Base-by-base conservation (phyloP, 2,888 invertebrate genomes). In the Xylocampa areola region DNA sequence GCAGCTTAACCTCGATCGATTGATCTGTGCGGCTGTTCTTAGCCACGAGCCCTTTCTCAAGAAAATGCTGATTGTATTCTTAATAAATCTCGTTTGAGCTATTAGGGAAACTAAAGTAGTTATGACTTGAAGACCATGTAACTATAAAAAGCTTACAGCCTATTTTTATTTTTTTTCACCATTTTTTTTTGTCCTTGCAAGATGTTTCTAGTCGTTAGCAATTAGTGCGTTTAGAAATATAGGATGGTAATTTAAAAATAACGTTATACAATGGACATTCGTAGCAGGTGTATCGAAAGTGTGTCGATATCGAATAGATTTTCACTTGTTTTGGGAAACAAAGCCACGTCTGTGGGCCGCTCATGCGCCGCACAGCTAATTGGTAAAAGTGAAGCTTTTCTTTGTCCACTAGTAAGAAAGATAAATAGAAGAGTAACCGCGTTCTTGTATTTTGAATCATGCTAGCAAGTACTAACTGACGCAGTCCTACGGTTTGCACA, bases 311-410 rank as follows among this genome's bases (percentile, higher is more conserved):
- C 81, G 71, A 81, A 74, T 79, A 81, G 79, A 86, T 88, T 89
- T 90, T 90, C 88, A 89, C 88, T 88, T 86, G 86, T 89, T 90
- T 88, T 84, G 43, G 86, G 84, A 89, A 91, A 92, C 91, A 92
- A 91, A 88, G 90, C 83, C 58, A 48, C 64, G 73, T 72, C 79
- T 90, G 85, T 87, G 74, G 75, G 71, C 64, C 73, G 82, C 77
- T 84, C 87, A 86, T 85, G 88, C 83, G 77, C 74, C 70, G 73
- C 74, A 77, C 65, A 80, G 80, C 82, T 92, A 93, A 93, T 93
- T 92, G 91, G 93, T 91, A 93, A 93, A 92, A 94, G 91, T 91
- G 84, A 86, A 84, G 86, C 84, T 89, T 88, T 90, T 86, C 85
- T 85, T 87, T 85, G 84, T 82, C 75, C 75, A 79, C 51, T 37